Percentiles rank a stretch among this genome's conserved stretches.
These are phyloP conservation scores for Tetranychus truncatus DNA, from an alignment of 2,888 invertebrate genomes.

Conservation along the genomic window DNA sequence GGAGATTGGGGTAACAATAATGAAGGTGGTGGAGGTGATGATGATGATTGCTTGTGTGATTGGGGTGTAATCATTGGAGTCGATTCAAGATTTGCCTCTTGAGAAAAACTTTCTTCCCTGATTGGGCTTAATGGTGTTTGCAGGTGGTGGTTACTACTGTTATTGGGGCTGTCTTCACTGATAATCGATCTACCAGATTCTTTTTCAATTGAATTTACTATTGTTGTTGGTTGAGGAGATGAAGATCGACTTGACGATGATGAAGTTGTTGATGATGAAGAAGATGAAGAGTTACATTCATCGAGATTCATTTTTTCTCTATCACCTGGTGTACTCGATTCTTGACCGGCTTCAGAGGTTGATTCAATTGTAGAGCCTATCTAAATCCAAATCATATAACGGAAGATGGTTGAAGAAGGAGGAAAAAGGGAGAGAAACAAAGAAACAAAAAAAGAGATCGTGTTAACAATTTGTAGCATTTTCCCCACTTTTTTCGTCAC, in stretches of 20 bases:
- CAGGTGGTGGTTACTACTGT: not conserved
- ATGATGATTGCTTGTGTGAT: not conserved
- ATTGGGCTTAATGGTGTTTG: not conserved
- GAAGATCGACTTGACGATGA: not conserved
- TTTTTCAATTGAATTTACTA: not conserved
- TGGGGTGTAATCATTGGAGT: not conserved
- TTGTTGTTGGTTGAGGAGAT: not conserved
- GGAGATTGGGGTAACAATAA: not conserved
- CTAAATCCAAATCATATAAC: not conserved
- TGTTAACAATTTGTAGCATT: not conserved
- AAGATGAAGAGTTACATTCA: not conserved
- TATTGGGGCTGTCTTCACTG: not conserved
- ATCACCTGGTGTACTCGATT: not conserved
- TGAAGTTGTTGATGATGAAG: not conserved
- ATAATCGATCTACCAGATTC: not conserved
- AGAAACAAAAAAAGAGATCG: conserved; percentile 11
- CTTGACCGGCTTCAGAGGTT: not conserved
- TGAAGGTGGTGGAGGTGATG: not conserved
- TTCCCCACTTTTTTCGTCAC: not conserved
- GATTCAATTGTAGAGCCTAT: not conserved
- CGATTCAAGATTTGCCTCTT: not conserved
- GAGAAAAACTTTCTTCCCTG: not conserved
- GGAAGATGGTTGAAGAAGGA: not conserved
- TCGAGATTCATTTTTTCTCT: conserved; percentile 8
- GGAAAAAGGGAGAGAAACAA: not conserved